phyloP scores from a whole-genome alignment of 2,797 vertebrate genomes.

The Amazona finschi region DNA sequence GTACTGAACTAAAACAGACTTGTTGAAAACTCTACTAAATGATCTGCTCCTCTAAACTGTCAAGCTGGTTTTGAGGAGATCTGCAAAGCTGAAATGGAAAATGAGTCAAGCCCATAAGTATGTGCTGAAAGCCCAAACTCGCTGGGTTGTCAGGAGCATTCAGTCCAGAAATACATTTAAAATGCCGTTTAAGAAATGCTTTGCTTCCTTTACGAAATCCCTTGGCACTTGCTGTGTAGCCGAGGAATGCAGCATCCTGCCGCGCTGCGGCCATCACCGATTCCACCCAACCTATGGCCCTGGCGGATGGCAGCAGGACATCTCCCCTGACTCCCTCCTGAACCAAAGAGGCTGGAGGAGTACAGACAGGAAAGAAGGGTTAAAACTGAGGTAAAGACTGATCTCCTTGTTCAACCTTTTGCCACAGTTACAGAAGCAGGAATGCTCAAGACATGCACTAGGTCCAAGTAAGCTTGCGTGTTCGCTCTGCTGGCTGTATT shows the following conservation, averaged over 20 bases:
- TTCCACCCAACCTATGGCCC: neutral
- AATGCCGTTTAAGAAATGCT: neutral
- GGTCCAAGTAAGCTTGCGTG: neutral
- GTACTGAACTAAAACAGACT: neutral
- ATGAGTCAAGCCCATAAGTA: slow-evolving; percentile 4
- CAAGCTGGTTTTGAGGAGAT: neutral
- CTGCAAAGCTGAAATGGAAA: neutral
- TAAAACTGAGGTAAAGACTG: neutral
- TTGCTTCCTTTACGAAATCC: neutral
- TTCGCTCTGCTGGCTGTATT: neutral
- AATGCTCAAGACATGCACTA: accelerated
- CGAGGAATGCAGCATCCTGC: neutral
- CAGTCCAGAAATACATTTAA: slow-evolving; percentile 19
- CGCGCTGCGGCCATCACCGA: neutral
- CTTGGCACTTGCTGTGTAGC: neutral
- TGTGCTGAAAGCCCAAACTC: slow-evolving; percentile 33
- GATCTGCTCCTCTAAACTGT: neutral
- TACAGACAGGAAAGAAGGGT: neutral
- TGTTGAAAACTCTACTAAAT: neutral
- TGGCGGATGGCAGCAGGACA: accelerated
- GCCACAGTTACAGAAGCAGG: neutral
- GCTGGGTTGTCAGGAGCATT: neutral
- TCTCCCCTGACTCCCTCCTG: neutral
- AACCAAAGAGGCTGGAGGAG: neutral
- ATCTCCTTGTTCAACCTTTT: neutral